These are phyloP conservation scores for Andrena camellia DNA, from an alignment of 2,888 invertebrate species.

Conservation along the genomic window DNA sequence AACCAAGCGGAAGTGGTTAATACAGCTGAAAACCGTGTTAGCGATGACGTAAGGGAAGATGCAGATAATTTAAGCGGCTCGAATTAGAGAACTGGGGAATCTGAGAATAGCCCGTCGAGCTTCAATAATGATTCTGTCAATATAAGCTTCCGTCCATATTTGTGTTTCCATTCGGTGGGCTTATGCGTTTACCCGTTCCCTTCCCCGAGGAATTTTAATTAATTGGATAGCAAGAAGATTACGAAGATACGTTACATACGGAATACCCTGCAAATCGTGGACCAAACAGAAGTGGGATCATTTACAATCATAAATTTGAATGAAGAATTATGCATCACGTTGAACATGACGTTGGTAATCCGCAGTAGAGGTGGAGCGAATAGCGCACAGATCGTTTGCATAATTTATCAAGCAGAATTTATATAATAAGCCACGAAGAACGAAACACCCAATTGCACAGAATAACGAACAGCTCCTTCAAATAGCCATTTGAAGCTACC, in stretches of 20 bases:
- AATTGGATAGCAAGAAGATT: constrained; percentile 6
- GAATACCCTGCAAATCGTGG: not conserved
- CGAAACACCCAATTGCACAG: constrained; percentile 25
- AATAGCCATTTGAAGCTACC: constrained; percentile 9
- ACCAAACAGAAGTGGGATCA: too few relatives aligned
- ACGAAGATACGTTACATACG: not conserved
- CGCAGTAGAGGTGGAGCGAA: not conserved
- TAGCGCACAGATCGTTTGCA: not conserved
- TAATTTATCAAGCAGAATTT: constrained; percentile 10
- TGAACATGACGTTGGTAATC: not conserved
- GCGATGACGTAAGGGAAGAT: not conserved
- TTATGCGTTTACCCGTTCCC: constrained; percentile 2
- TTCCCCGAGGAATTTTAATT: not conserved
- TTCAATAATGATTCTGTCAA: constrained; percentile 16
- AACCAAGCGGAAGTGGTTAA: not conserved
- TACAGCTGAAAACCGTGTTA: not conserved
- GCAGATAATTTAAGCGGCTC: constrained; percentile 10
- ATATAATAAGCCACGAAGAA: not conserved
- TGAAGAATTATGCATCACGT: too few relatives aligned
- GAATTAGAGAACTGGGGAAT: not conserved
- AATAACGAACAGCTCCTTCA: constrained; percentile 39
- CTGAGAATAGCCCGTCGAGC: not conserved
- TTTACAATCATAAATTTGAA: too few relatives aligned
- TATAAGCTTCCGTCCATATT: not conserved
- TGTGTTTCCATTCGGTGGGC: constrained; percentile 10